Conservation (phyloP, 2,113 vertebrate genomes). For the Elaphurus davidianus region DNA sequence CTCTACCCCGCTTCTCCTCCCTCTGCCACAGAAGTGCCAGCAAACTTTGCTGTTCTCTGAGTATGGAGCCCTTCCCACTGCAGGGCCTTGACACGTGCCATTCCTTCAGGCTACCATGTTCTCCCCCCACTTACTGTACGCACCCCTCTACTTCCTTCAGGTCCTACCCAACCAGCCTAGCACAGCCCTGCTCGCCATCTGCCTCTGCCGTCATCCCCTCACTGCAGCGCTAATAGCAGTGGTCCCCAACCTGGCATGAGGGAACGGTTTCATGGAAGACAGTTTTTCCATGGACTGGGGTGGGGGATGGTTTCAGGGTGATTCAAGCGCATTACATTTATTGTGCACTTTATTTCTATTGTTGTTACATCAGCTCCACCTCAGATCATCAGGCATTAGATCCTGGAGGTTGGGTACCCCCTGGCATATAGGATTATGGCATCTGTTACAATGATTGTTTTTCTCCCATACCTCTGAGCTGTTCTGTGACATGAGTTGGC, state of each 20-base stretch:
- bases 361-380: background rate
- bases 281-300: background rate
- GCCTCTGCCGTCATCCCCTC: background rate
- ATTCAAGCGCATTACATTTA: background rate
- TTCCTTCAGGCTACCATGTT: background rate
- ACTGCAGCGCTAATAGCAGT: rapidly evolving
- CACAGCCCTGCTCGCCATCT: background rate
- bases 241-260: background rate
- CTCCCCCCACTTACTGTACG: rapidly evolving
- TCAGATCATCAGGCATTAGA: background rate
- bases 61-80: background rate
- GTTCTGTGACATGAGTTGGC: background rate
- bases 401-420: background rate
- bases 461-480: background rate
- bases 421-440: background rate
- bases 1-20: background rate
- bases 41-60: background rate
- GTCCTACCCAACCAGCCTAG: background rate
- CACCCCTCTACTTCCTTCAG: background rate
- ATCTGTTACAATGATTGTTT: background rate
- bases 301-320: background rate
- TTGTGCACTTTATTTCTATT: background rate
- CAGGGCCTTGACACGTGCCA: background rate
- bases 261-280: background rate
- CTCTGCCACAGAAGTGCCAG: background rate